phyloP scores from a whole-genome alignment of 2,888 invertebrate genomes.

The Melolontha melolontha region DNA sequence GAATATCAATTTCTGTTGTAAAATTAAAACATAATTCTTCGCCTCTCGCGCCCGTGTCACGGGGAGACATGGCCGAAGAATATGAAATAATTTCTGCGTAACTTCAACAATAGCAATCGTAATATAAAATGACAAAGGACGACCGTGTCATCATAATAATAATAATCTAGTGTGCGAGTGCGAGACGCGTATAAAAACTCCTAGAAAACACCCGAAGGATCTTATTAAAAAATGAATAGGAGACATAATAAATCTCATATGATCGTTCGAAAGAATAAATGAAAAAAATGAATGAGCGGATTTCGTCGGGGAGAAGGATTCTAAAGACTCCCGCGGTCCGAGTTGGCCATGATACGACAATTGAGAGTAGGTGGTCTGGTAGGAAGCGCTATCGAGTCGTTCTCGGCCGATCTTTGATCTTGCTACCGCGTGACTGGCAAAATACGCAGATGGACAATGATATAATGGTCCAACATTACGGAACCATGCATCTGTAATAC shows the following conservation, averaged over 20 bases:
- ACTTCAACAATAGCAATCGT: conserved; percentile 33
- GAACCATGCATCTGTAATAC: conserved; percentile 52
- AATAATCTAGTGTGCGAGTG: conserved; percentile 36
- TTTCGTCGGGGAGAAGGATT: conserved; percentile 42
- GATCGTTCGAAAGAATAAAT: conserved; percentile 42
- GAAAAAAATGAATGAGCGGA: conserved; percentile 44
- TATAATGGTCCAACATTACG: conserved; percentile 49
- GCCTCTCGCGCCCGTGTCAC: background rate
- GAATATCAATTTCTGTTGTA: conserved; percentile 31
- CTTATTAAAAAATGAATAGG: conserved; percentile 46
- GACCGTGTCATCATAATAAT: conserved; percentile 33
- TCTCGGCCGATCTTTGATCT: conserved; percentile 50
- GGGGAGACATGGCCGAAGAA: conserved; percentile 16
- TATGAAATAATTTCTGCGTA: conserved; percentile 44
- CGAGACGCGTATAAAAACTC: conserved; percentile 38
- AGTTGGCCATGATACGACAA: conserved; percentile 43
- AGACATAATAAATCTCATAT: conserved; percentile 42
- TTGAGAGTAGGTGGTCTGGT: conserved; percentile 50
- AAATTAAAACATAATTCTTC: conserved; percentile 34
- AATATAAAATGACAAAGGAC: conserved; percentile 34
- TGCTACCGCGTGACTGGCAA: conserved; percentile 53
- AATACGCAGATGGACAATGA: conserved; percentile 47
- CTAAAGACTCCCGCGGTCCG: conserved; percentile 42
- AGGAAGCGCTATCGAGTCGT: conserved; percentile 48
- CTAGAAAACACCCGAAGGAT: conserved; percentile 42